Evolutionary conservation across 1,140 invertebrate genomes (phyloP).

Genomic region (Pachypeltis micranthus): DNA sequence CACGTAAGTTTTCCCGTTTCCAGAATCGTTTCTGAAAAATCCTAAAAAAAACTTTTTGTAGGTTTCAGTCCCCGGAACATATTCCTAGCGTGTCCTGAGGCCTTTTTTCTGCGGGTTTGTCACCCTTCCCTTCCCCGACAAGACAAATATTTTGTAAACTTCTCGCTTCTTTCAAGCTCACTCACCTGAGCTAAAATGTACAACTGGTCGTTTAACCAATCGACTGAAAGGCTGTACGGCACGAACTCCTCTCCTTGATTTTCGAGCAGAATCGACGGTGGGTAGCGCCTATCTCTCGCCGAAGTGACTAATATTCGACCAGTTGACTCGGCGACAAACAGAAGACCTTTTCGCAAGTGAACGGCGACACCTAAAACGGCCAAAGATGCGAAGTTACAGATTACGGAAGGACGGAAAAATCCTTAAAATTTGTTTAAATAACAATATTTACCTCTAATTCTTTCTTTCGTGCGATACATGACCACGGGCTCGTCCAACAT

Average conservation of each 20-base stretch:
- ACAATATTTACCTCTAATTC: slow-evolving; percentile 35
- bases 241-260: slow-evolving; percentile 39
- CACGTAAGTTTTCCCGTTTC: too few species aligned
- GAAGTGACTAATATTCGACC: slow-evolving; percentile 46
- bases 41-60: too few species aligned
- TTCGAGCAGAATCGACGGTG: slow-evolving; percentile 25
- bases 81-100: too few species aligned
- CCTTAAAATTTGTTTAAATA: too few species aligned
- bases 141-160: too few species aligned
- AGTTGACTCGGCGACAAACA: slow-evolving; percentile 62
- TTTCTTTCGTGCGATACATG: slow-evolving; percentile 37
- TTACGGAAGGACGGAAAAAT: too few species aligned
- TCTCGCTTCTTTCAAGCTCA: too few species aligned
- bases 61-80: too few species aligned
- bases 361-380: slow-evolving; percentile 59
- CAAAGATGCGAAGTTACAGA: too few species aligned
- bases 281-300: slow-evolving; percentile 31
- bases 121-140: too few species aligned
- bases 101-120: too few species aligned
- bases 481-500: slow-evolving; percentile 49
- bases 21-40: too few species aligned
- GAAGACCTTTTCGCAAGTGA: slow-evolving; percentile 50
- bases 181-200: slow-evolving; percentile 61
- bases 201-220: slow-evolving; percentile 74
- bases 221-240: slow-evolving; percentile 47